Conservation (phyloP, 2,888 invertebrate genomes). For the Eristalis arbustorum region DNA sequence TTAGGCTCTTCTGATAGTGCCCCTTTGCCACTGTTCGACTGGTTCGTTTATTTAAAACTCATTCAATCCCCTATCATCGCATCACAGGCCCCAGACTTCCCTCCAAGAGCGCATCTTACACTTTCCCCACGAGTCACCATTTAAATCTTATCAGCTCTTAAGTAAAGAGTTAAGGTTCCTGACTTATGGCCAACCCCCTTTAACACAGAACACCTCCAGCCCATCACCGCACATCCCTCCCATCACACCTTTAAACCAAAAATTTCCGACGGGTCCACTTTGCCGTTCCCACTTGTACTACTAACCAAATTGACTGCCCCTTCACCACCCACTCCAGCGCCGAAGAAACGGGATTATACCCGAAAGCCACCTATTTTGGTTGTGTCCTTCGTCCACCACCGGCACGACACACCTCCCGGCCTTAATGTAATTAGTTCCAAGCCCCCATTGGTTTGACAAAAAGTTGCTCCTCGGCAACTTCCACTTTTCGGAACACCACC, state of each 20-base stretch:
- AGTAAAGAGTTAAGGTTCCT: background rate
- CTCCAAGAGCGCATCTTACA: background rate
- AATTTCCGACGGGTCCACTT: background rate
- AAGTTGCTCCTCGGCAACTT: constrained; percentile 58
- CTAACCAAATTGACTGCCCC: constrained; percentile 45
- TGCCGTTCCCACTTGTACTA: constrained; percentile 41
- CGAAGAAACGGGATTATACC: constrained; percentile 17
- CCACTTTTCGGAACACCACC: constrained; percentile 10
- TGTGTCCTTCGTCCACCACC: constrained; percentile 55
- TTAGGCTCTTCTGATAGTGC: no score
- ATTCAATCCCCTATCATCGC: no score
- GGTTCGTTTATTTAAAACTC: no score
- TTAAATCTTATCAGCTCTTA: background rate
- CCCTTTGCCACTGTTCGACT: no score
- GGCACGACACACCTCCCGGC: constrained; percentile 36
- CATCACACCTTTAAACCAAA: background rate
- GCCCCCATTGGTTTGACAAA: constrained; percentile 57
- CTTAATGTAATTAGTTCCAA: constrained; percentile 64
- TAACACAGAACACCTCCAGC: background rate
- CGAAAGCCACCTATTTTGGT: constrained; percentile 60
- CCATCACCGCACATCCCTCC: background rate
- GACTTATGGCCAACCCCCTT: background rate
- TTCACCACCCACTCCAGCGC: background rate
- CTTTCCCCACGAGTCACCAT: background rate
- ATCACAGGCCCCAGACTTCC: no score